phyloP scores from a whole-genome alignment of 1,140 invertebrate genomes.

The Zaprionus vittiger region DNA sequence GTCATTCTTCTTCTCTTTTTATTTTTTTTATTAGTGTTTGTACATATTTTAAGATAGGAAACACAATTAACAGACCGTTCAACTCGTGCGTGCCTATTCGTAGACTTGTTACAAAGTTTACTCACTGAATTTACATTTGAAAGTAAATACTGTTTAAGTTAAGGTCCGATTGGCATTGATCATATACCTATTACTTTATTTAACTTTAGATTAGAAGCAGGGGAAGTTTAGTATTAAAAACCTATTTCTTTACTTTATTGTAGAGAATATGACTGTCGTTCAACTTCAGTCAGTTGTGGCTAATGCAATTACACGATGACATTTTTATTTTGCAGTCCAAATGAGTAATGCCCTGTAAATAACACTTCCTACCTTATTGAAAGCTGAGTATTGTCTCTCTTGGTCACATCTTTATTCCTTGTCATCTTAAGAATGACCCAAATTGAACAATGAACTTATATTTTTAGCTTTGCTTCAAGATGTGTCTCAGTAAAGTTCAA shows the following conservation, averaged over 20 bases:
- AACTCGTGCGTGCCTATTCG: conserved; percentile 53
- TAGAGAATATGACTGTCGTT: not conserved
- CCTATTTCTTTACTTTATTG: not conserved
- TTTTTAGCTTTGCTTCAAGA: not conserved
- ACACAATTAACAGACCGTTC: conserved; percentile 61
- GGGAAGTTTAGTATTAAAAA: not conserved
- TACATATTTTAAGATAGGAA: conserved; percentile 10
- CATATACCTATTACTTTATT: not conserved
- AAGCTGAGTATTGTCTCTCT: not conserved
- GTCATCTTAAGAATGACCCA: not conserved
- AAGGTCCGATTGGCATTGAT: not conserved
- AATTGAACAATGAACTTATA: not conserved
- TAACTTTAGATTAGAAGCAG: not conserved
- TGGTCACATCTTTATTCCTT: not conserved
- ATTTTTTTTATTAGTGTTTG: conserved; percentile 8
- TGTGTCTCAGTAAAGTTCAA: not conserved
- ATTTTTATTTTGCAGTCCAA: not conserved
- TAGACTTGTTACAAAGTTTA: conserved; percentile 63
- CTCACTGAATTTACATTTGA: conserved; percentile 68
- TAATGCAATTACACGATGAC: not conserved
- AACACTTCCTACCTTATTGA: not conserved
- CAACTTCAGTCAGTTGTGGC: not conserved
- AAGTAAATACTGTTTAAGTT: conserved; percentile 1
- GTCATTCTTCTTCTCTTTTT: conserved; percentile 20
- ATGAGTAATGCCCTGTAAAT: not conserved